Conservation (phyloP, 2,888 invertebrate species). For the Mythimna loreyi region DNA sequence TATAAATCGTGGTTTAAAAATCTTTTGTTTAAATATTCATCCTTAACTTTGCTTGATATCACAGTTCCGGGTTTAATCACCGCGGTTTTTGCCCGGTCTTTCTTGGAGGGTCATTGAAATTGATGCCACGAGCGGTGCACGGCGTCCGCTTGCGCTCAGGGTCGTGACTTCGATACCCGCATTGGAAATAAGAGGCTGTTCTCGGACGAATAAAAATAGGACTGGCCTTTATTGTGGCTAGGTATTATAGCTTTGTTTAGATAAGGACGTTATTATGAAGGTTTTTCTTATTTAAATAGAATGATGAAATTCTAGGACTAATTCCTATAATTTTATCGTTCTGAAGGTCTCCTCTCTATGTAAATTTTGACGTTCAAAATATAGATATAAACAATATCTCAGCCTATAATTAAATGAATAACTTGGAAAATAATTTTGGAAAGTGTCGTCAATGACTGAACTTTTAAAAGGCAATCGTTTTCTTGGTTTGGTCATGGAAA, state of each 20-base stretch:
- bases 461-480: too few species aligned
- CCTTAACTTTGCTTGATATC: slow-evolving; percentile 13
- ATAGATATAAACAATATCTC: too few species aligned
- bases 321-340: too few species aligned
- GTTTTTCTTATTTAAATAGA: neutral
- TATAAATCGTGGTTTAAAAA: slow-evolving; percentile 1
- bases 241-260: neutral
- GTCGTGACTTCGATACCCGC: slow-evolving; percentile 31
- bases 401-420: too few species aligned
- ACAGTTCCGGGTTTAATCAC: slow-evolving; percentile 47
- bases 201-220: slow-evolving; percentile 4
- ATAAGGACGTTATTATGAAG: neutral
- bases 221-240: neutral
- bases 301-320: too few species aligned
- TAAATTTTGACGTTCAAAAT: too few species aligned
- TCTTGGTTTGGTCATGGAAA: too few species aligned
- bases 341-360: too few species aligned
- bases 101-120: slow-evolving; percentile 44
- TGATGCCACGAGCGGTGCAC: slow-evolving; percentile 44
- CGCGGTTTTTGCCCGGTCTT: slow-evolving; percentile 22
- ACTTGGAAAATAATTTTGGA: too few species aligned
- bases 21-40: slow-evolving; percentile 17
- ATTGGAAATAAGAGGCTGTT: neutral
- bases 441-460: too few species aligned
- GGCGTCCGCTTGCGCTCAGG: slow-evolving; percentile 27